Base-by-base conservation (phyloP, 1,140 invertebrate genomes). In the Aphelinus atriplicis region DNA sequence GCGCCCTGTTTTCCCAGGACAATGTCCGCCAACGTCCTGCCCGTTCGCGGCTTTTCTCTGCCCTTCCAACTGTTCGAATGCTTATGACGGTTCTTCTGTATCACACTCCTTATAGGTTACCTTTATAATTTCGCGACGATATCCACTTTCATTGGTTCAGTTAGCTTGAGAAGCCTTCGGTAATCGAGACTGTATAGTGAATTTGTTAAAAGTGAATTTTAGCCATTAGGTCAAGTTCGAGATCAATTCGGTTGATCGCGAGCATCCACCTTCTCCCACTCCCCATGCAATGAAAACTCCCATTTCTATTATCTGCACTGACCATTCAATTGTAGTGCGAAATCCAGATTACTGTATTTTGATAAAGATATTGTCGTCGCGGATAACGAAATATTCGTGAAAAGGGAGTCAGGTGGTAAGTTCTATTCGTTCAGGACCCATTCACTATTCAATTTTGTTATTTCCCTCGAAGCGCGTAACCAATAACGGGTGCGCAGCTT, bases 391-490 rank as follows among this genome's bases (percentile, higher is more conserved):
- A 47, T 55, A 67, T 43, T 67, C 42, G 64, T 48, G 47, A 75
- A 73, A 78, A 77, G 76, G 76, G 78, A 77, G 77, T 78, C 77
- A 81, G 78, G 80, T 79, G 78, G 79, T 57, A 79, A 73, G 7
- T 78, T 76, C 75, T 64, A 80, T 77, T 77, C 78, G 71, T 73
- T 58, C 65, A 78, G 76, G 74, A 77, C 75, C 78, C 75, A 78
- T 78, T 78, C 76, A 66, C 73, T 71, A 77, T 79, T 78, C 71
- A 79, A 79, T 78, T 75, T 69, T 76, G 78, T 80, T 81, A 81
- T 78, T 80, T 71, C 69, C 71, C 77, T 80, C 72, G 9, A 76
- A 60, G 63, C 78, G 46, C 77, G 65, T 77, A 78, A 81, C 77
- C 78, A 74, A 79, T 78, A 81, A 68, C 71, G 78, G 68, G 71